Percentiles rank a stretch among this genome's conserved stretches.
Evolutionary conservation across 2,797 vertebrate genomes (phyloP).

Genomic region (Picus viridis): DNA sequence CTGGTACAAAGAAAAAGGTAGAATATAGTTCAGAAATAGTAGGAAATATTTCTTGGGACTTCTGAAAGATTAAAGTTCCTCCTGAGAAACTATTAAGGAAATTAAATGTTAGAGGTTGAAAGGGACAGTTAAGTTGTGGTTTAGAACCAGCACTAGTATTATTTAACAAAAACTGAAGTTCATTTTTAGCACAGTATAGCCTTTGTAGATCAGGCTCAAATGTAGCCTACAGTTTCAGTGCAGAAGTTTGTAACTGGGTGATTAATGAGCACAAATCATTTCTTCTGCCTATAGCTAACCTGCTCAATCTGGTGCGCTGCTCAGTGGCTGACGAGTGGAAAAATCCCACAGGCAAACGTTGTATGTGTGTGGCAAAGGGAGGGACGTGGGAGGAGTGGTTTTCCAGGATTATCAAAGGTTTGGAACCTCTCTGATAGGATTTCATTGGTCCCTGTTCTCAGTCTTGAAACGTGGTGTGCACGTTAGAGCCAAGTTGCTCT

Average conservation of each 20-base stretch:
- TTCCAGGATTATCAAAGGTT: neutral
- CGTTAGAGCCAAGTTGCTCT: neutral
- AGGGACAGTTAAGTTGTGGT: constrained; percentile 40
- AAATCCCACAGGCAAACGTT: constrained; percentile 33
- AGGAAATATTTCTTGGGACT: constrained; percentile 43
- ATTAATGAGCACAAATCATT: neutral
- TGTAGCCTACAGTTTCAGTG: neutral
- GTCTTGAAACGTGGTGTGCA: neutral
- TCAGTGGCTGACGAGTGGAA: neutral
- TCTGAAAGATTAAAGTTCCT: constrained; percentile 40
- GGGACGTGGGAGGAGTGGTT: neutral
- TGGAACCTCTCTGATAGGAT: neutral
- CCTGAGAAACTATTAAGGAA: constrained; percentile 43
- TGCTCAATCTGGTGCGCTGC: neutral
- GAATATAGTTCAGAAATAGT: neutral
- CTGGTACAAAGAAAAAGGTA: constrained; percentile 21
- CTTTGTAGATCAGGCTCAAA: neutral
- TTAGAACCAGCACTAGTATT: neutral
- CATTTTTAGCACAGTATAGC: neutral
- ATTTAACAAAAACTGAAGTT: constrained; percentile 20
- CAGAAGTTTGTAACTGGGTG: neutral
- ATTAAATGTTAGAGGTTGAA: constrained; percentile 25
- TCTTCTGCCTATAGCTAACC: neutral
- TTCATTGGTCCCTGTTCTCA: neutral
- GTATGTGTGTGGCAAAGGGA: neutral